Base-by-base conservation (phyloP, 1,140 invertebrate species). In the Neoseiulus cucumeris region DNA sequence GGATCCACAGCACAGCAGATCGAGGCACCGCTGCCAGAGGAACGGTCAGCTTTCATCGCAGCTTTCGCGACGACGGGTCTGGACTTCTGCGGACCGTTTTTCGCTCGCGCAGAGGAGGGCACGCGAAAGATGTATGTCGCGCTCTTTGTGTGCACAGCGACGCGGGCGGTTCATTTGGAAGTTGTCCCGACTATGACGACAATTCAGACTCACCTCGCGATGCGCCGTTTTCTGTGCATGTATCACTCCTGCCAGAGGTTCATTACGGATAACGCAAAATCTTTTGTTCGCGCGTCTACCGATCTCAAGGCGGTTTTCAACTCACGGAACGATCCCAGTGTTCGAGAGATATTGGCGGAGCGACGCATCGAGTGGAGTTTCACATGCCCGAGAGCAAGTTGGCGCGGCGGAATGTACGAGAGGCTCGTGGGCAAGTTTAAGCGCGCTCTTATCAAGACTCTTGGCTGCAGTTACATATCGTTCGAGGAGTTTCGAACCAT, bases 101-200 rank as follows among this genome's bases (percentile, higher is more conserved):
- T 66, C 29, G 12, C 42, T 1, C 64, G 39, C 4, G 14, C 45
- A 7, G 7, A 28, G 4, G 45, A 47, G 5, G 45, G 18, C 28
- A 28, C 4, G 7, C 4, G 4, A 28, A 79, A 79, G 65, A 70
- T 68, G 2, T 79, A 77, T 66, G 42, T 78, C 6, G 72, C 70
- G 17, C 1, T 79, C 2, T 79, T 79, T 66, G 70, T 78, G 7
- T 79, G 77, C 65, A 73, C 78, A 25, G 42, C 68, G 2, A 75
- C 74, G 0, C 76, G 70, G 74, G 73, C 73, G 71, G 74, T 71
- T 71, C 76, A 77, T 75, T 72, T 74, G 70, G 78, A 73, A 75
- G 68, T 68, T 70, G 72, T 75, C 68, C 70, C 70, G 0, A 69
- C 74, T 66, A 55, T 79, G 4, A 69, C 73, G 4, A 72, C 76